Base-by-base conservation (phyloP, 2,888 invertebrate species). In the Homarus gammarus region DNA sequence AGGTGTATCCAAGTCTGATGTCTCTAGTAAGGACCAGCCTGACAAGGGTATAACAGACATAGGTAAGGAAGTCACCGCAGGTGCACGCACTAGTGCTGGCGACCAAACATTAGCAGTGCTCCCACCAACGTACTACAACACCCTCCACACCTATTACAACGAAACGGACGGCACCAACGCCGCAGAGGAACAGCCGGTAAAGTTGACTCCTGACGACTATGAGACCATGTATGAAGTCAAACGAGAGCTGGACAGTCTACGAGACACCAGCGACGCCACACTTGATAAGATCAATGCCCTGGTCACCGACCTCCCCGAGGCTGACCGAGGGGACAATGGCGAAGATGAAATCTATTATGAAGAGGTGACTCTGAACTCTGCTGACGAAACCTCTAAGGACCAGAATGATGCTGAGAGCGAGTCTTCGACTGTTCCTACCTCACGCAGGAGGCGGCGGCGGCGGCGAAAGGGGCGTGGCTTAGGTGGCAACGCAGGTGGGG, bases 221-320 rank as follows among this genome's bases (percentile, higher is more conserved):
- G 89, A 89, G 78, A 79, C 81, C 22, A 84, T 89, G 89, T 78
- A 78, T 33, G 75, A 84, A 27, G 64, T 89, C 5, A 89, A 79
- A 72, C 64, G 84, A 78, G 51, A 89, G 49, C 56, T 79, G 56
- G 79, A 87, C 31, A 87, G 64, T 27, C 72, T 82, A 8, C 56
- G 44, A n/a, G 84, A 85, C 18, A 27, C 56, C 61, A 81, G 84
- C 44, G 40, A 33, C 18, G 61, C 49, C 73, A 73, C 75, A 10
- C 56, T 15, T 15, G 49, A 73, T 6, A 81, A 73, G 61, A 61
- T 89, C 18, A 51, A 86, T 77, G 70, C 78, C 49, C 22, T 77
- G 44, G 64, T 75, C 40, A 56, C 31, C 12, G 31, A 56, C 18
- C 2, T 64, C 56, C 18, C 27, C 10, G 36, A 27, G 38, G 38